Conservation (phyloP, 2,113 vertebrate species). For the Canis aureus region DNA sequence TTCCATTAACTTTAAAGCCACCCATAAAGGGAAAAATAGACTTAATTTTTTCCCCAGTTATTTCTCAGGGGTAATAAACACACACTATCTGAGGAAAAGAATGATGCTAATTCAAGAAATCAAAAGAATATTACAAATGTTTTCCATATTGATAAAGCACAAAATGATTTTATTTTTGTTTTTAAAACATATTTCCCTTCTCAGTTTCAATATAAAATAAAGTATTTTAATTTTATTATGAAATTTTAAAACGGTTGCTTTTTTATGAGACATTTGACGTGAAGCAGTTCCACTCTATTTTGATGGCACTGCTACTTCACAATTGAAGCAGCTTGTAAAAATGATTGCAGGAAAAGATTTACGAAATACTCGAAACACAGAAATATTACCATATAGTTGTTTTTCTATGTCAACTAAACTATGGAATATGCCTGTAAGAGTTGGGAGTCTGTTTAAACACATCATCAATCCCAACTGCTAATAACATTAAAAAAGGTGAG, state of each 20-base stretch:
- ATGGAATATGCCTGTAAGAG: constrained; percentile 67
- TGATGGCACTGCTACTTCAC: constrained; percentile 74
- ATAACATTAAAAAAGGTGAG: constrained; percentile 72
- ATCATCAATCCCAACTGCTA: constrained; percentile 62
- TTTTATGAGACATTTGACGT: constrained; percentile 74
- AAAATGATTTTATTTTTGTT: constrained; percentile 62
- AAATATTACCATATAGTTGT: constrained; percentile 64
- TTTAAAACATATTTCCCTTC: constrained; percentile 65
- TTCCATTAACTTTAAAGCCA: constrained; percentile 77
- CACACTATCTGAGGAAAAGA: constrained; percentile 63
- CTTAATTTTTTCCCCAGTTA: constrained; percentile 67
- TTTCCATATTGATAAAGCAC: constrained; percentile 73
- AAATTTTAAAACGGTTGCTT: constrained; percentile 81
- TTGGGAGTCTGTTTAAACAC: constrained; percentile 61
- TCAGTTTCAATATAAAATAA: constrained; percentile 46
- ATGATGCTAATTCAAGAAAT: constrained; percentile 67
- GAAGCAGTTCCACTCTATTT: constrained; percentile 73
- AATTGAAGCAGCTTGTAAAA: constrained; percentile 80
- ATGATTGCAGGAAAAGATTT: constrained; percentile 76
- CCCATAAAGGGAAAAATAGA: constrained; percentile 73
- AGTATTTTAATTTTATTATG: constrained; percentile 78
- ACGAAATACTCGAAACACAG: constrained; percentile 71
- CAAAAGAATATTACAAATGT: constrained; percentile 74
- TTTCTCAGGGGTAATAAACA: constrained; percentile 77
- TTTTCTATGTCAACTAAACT: constrained; percentile 64